A percentile compares a stretch with the other conserved stretches of the same genome.
Conservation (phyloP, 2,888 invertebrate genomes). For the Nomada ruficornis region DNA sequence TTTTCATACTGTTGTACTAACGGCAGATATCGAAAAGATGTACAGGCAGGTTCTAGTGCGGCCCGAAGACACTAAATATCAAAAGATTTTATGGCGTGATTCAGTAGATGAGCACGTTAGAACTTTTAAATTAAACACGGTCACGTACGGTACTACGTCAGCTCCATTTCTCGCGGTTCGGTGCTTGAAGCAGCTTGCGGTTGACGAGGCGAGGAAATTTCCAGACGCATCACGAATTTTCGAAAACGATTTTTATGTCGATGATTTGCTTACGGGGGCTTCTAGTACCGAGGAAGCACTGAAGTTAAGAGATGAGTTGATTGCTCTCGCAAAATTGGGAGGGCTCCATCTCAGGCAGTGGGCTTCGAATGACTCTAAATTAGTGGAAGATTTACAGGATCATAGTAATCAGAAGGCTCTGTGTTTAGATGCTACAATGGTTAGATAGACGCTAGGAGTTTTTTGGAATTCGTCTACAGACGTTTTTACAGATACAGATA, state of each 20-base stretch:
- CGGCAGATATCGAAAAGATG: not conserved
- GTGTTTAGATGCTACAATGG: not conserved
- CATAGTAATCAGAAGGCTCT: not conserved
- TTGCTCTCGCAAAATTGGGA: not conserved
- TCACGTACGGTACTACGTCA: constrained; percentile 3
- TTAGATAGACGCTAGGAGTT: not conserved
- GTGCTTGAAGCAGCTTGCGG: not conserved
- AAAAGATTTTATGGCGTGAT: not conserved
- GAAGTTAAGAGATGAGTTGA: too few species aligned
- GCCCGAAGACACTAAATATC: not conserved
- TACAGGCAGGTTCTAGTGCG: not conserved
- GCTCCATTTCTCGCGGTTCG: constrained; percentile 5
- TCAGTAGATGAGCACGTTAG: not conserved
- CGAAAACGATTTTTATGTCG: not conserved
- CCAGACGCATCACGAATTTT: not conserved
- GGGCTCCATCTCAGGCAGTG: not conserved
- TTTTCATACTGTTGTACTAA: not conserved
- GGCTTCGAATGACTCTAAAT: not conserved
- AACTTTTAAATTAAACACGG: not conserved
- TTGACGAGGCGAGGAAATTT: not conserved
- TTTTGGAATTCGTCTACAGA: not conserved
- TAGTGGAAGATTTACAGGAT: not conserved
- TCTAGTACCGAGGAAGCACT: not conserved
- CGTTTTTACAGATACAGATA: too few species aligned
- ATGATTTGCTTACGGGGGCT: constrained; percentile 1